Conservation (phyloP, 1,140 invertebrate species). For the Drosophila kanapiae region DNA sequence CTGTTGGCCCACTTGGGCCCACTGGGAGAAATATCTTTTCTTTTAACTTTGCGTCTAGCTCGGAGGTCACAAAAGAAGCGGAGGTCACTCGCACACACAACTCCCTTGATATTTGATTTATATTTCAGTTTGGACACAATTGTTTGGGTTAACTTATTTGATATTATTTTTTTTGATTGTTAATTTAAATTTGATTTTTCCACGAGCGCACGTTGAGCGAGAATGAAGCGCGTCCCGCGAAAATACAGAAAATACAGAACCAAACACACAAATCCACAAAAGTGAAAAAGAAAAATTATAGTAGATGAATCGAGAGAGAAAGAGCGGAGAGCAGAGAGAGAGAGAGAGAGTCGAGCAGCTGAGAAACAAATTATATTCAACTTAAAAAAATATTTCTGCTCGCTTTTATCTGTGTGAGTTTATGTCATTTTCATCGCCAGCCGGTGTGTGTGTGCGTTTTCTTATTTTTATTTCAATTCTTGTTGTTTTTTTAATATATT, state of each 20-base stretch:
- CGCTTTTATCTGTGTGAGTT: slow-evolving; percentile 39
- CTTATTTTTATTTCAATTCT: slow-evolving; percentile 11
- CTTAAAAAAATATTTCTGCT: slow-evolving; percentile 55
- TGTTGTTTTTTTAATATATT: slow-evolving; percentile 40
- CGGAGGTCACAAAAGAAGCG: neutral
- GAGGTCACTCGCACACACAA: neutral
- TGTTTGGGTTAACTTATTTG: neutral
- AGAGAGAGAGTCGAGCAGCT: slow-evolving; percentile 25
- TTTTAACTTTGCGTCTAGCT: neutral
- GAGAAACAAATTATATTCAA: slow-evolving; percentile 81
- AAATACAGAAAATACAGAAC: slow-evolving; percentile 73
- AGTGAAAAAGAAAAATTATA: slow-evolving; percentile 65
- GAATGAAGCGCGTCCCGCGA: slow-evolving; percentile 79
- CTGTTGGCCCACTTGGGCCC: slow-evolving; percentile 37
- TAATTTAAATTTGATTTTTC: slow-evolving; percentile 63
- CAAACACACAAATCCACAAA: slow-evolving; percentile 58
- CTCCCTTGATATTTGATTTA: neutral
- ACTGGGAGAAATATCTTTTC: slow-evolving; percentile 5
- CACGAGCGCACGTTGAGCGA: slow-evolving; percentile 69
- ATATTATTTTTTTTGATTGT: neutral
- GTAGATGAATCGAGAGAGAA: slow-evolving; percentile 46
- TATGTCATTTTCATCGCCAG: slow-evolving; percentile 74
- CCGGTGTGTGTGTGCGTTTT: slow-evolving; percentile 28
- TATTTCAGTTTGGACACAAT: neutral
- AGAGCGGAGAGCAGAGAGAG: slow-evolving; percentile 11